These are phyloP conservation scores for Pomacea maculata DNA, from an alignment of 1,140 invertebrate species.

Conservation along the genomic window DNA sequence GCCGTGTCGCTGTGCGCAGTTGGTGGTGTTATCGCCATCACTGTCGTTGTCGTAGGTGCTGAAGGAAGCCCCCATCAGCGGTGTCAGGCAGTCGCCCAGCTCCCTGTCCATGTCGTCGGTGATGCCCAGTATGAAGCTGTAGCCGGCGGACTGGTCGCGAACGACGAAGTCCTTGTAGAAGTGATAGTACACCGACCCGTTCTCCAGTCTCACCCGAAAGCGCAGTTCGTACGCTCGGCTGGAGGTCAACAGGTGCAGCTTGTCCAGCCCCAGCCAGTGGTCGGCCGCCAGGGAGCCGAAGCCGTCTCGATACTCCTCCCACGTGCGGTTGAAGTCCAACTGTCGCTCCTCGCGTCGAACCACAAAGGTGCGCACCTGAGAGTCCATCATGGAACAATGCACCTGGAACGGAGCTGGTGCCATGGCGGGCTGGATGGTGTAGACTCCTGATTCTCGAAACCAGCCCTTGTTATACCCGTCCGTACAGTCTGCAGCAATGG, in stretches of 20 bases:
- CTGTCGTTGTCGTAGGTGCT: conserved; percentile 26
- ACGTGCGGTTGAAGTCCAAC: conserved; percentile 9
- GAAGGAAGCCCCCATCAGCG: conserved; percentile 5
- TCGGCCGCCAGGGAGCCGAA: conserved; percentile 1
- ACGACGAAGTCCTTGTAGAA: neutral
- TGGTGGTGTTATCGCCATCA: conserved; percentile 10
- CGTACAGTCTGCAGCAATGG: neutral
- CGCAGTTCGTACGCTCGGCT: neutral
- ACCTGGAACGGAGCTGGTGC: neutral
- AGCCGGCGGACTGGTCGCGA: neutral
- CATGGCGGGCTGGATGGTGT: neutral
- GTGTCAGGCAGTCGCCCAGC: conserved; percentile 5
- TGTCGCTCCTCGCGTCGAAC: neutral
- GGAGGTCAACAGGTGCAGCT: conserved; percentile 11
- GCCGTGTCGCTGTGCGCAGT: conserved; percentile 13
- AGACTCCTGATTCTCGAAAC: neutral
- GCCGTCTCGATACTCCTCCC: conserved; percentile 14
- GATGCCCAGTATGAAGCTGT: neutral
- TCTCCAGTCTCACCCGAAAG: neutral
- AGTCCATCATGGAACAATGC: neutral
- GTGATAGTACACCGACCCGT: neutral
- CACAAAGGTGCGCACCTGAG: neutral
- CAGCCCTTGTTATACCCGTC: neutral
- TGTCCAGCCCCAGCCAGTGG: conserved; percentile 24
- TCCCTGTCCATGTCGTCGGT: neutral